Conservation (phyloP, 1,140 invertebrate genomes). For the Papilio helenus region DNA sequence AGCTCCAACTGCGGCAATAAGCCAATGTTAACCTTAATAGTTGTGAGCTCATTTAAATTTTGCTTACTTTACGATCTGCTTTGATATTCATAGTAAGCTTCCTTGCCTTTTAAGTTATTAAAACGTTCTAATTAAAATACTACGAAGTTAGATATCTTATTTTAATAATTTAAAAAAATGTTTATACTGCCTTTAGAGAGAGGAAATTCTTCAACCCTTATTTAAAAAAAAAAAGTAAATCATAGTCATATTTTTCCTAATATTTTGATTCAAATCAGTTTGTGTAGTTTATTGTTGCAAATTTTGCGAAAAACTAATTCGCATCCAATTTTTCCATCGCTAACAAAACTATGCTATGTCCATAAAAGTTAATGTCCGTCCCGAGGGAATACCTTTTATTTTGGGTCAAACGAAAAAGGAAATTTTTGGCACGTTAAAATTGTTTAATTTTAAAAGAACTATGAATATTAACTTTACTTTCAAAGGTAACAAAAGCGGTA, state of each 20-base stretch:
- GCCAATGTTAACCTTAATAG: conserved; percentile 35
- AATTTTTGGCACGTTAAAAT: neutral
- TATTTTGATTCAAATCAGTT: too few relatives aligned
- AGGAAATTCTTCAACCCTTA: too few relatives aligned
- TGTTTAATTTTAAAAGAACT: neutral
- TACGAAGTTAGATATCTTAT: too few relatives aligned
- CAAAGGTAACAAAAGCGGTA: neutral
- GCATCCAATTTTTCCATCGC: neutral
- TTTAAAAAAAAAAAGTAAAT: too few relatives aligned
- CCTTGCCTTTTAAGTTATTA: neutral
- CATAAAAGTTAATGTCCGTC: neutral
- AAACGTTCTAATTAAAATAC: neutral
- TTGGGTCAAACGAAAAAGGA: conserved; percentile 1
- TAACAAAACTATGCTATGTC: neutral
- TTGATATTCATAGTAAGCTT: neutral
- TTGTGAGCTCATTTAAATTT: conserved; percentile 20
- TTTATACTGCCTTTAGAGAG: too few relatives aligned
- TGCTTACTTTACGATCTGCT: neutral
- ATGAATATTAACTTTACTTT: neutral
- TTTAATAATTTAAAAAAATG: too few relatives aligned
- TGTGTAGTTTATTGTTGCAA: too few relatives aligned
- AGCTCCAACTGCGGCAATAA: conserved; percentile 21
- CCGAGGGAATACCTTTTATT: neutral
- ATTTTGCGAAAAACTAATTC: neutral
- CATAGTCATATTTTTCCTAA: too few relatives aligned